Evolutionary conservation across 2,797 vertebrate species (phyloP).

Genomic region (Paguma larvata): DNA sequence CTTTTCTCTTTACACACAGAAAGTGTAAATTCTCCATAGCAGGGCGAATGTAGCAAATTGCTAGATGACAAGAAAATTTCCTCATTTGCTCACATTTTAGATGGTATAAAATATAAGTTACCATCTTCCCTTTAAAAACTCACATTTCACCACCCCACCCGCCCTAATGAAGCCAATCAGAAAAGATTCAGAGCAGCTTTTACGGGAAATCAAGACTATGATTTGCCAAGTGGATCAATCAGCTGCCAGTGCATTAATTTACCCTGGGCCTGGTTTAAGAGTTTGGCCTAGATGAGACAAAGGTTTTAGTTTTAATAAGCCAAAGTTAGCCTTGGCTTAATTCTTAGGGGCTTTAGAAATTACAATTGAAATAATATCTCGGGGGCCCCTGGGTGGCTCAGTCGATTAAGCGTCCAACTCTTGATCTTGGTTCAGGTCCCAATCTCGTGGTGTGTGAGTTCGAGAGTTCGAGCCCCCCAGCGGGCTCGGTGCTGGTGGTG

Average conservation of each 20-base stretch:
- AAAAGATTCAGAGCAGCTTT: neutral
- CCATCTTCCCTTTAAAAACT: neutral
- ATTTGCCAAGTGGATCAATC: neutral
- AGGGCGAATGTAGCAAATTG: neutral
- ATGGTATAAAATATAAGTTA: neutral
- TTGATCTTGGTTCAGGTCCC: too few species aligned
- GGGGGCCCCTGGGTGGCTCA: too few species aligned
- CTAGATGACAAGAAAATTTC: neutral
- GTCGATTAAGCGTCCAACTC: too few species aligned
- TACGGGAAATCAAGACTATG: neutral
- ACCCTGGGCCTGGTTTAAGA: neutral
- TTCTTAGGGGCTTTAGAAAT: conserved; percentile 6
- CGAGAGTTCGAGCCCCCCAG: too few species aligned
- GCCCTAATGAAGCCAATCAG: neutral
- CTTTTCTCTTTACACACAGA: neutral
- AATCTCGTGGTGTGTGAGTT: too few species aligned
- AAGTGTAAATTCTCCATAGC: neutral
- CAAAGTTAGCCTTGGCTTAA: neutral
- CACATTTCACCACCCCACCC: neutral
- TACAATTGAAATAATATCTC: neutral
- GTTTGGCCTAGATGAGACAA: neutral
- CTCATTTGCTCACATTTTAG: conserved; percentile 23
- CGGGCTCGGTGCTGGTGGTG: too few species aligned
- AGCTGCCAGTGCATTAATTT: neutral
- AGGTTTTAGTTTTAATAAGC: neutral